These are phyloP conservation scores for Conus ventricosus DNA, from an alignment of 1,140 invertebrate species.

Conservation along the genomic window DNA sequence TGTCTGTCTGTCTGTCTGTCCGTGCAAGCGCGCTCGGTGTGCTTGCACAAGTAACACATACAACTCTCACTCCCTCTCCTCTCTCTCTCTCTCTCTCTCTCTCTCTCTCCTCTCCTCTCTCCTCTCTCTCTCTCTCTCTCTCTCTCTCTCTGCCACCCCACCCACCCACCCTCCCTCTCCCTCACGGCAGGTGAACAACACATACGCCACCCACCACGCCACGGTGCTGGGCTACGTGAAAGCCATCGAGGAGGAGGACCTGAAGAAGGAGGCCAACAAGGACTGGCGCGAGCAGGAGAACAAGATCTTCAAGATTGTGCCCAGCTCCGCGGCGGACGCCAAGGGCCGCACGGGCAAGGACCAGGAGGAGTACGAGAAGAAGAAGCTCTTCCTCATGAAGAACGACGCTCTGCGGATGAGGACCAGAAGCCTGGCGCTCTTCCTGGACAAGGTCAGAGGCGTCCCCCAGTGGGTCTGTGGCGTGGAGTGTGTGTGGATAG, in stretches of 20 bases:
- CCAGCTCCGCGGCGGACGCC: not conserved
- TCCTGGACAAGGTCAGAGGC: slow-evolving; percentile 25
- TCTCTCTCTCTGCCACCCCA: too few species aligned
- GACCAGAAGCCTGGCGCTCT: slow-evolving; percentile 13
- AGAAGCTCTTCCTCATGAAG: slow-evolving; percentile 32
- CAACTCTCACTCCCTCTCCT: too few species aligned
- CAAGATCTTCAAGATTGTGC: slow-evolving; percentile 40
- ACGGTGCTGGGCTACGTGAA: slow-evolving; percentile 16
- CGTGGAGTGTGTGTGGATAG: too few species aligned
- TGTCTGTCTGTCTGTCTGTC: too few species aligned
- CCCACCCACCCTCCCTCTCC: too few species aligned
- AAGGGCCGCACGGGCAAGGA: not conserved
- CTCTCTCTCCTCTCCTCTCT: too few species aligned
- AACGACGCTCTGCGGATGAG: slow-evolving; percentile 19
- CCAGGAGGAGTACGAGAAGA: not conserved
- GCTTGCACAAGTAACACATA: too few species aligned
- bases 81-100: too few species aligned
- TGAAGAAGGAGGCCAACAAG: slow-evolving; percentile 22
- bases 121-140: too few species aligned
- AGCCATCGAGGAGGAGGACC: slow-evolving; percentile 19
- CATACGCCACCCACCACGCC: slow-evolving; percentile 7
- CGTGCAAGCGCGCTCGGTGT: too few species aligned
- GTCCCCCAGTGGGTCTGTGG: not conserved
- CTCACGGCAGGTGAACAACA: slow-evolving; percentile 11
- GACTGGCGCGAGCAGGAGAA: slow-evolving; percentile 24